Percentiles rank a stretch among this genome's conserved stretches.
phyloP scores from a whole-genome alignment of 2,888 invertebrate genomes.

The Vannuccia rotundouncinata region DNA sequence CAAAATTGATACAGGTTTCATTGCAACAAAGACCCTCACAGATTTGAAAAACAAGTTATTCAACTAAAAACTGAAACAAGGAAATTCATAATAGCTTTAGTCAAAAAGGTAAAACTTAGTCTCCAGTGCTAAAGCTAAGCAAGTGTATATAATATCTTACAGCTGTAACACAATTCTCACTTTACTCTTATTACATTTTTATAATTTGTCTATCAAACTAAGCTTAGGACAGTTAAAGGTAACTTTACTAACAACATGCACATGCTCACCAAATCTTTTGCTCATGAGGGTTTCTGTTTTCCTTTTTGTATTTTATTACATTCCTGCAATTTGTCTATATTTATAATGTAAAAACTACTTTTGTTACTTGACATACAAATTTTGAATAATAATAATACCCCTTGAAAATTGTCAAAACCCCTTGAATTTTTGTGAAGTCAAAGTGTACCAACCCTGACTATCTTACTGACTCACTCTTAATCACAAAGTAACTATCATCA shows the following conservation, averaged over 20 bases:
- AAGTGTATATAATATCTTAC: neutral
- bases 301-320: slow-evolving; percentile 25
- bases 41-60: neutral
- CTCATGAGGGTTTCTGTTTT: slow-evolving; percentile 4
- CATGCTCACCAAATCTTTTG: neutral
- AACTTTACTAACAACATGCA: slow-evolving; percentile 20
- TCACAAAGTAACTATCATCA: too few relatives aligned
- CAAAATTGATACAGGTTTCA: neutral
- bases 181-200: slow-evolving; percentile 20
- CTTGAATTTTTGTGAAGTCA: slow-evolving; percentile 9
- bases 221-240: slow-evolving; percentile 21
- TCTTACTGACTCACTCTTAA: too few relatives aligned
- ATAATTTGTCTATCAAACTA: slow-evolving; percentile 11
- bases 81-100: neutral
- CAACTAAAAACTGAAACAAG: neutral
- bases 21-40: neutral
- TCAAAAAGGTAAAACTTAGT: neutral
- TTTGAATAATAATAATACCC: slow-evolving; percentile 22
- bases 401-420: neutral
- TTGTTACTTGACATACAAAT: slow-evolving; percentile 3
- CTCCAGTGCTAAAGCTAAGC: neutral
- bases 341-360: slow-evolving; percentile 24
- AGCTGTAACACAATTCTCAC: neutral
- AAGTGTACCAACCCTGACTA: neutral
- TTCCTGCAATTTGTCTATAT: slow-evolving; percentile 20